These are phyloP conservation scores for Girardinichthys multiradiatus DNA, from an alignment of 2,113 vertebrate species.

Conservation along the genomic window DNA sequence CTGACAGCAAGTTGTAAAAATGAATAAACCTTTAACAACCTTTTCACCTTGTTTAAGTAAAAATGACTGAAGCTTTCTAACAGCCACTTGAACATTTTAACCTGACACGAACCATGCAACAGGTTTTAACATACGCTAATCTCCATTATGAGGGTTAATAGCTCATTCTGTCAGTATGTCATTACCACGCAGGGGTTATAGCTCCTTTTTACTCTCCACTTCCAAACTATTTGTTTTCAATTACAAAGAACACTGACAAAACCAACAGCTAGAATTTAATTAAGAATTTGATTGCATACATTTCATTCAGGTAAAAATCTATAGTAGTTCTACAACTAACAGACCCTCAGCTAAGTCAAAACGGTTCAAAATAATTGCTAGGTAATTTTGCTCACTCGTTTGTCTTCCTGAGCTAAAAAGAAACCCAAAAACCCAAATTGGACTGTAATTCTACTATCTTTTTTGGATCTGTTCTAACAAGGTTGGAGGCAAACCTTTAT, in stretches of 20 bases:
- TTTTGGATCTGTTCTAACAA: neutral
- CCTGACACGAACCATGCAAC: slow-evolving; percentile 66
- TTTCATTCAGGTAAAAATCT: neutral
- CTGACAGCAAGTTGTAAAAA: slow-evolving; percentile 66
- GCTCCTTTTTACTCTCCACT: neutral
- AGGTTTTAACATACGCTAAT: slow-evolving; percentile 7
- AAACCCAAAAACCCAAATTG: neutral
- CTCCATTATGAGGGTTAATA: slow-evolving; percentile 3
- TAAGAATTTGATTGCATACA: neutral
- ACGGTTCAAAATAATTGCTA: neutral
- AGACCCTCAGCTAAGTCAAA: too few relatives aligned
- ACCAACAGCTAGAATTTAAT: neutral
- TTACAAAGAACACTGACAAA: neutral
- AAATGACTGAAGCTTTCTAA: slow-evolving; percentile 72
- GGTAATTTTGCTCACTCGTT: neutral
- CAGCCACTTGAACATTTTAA: slow-evolving; percentile 74
- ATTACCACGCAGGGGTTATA: neutral
- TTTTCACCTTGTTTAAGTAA: slow-evolving; percentile 60
- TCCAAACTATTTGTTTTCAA: neutral
- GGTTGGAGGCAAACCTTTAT: neutral
- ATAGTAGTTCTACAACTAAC: too few relatives aligned
- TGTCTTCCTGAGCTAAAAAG: neutral
- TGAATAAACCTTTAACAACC: slow-evolving; percentile 61
- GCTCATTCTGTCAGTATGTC: slow-evolving; percentile 6
- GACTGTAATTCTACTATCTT: too few relatives aligned